Evolutionary conservation across 2,113 vertebrate genomes (phyloP), one percentile per base, ranked within the genome.

Genomic region (Vanacampus margaritifer): DNA sequence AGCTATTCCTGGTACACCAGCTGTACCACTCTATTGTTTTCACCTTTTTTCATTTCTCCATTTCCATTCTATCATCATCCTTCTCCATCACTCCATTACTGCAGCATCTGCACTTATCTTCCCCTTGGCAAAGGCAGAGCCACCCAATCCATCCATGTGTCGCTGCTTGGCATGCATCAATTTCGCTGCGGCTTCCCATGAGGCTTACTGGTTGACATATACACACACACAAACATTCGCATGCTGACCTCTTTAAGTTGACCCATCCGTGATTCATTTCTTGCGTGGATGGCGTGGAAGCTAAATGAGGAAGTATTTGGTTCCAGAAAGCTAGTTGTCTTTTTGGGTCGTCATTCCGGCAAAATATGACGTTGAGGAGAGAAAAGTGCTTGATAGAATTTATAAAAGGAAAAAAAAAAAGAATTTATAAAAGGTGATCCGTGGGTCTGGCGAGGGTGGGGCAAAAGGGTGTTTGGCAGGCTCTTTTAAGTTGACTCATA

Each of bases 121-220:
- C 63, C 64, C 32, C 77, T 76, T 67, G 72, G 67, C 69, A 32
- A 64, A 57, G 54, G 71, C 45, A 50, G 54, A 66, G 62, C 39
- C 32, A 21, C 36, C 32, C 43, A 32, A 28, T 59, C 51, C 59
- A 23, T 45, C 46, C 57, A 13, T 23, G 72, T 51, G 61, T 78
- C 5, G 9, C 39, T 66, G 61, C 41, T 75, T 83, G 72, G 79
- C 84, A 87, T 86, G 64, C 71, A 66, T 88, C 82, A 72, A 74
- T 84, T 81, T 76, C 73, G 71, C 84, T 81, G 78, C 80, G 76
- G 70, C 74, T 69, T 85, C 77, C 82, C 71, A 59, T 12, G 45
- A 75, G 73, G 63, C 70, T 64, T 53, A 56, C 66, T 60, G 68
- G 83, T 79, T 86, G 80, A 13, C 0, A 36, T 61, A 37, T 16